phyloP scores from a whole-genome alignment of 1,140 invertebrate genomes.

The Drosophila punjabiensis region DNA sequence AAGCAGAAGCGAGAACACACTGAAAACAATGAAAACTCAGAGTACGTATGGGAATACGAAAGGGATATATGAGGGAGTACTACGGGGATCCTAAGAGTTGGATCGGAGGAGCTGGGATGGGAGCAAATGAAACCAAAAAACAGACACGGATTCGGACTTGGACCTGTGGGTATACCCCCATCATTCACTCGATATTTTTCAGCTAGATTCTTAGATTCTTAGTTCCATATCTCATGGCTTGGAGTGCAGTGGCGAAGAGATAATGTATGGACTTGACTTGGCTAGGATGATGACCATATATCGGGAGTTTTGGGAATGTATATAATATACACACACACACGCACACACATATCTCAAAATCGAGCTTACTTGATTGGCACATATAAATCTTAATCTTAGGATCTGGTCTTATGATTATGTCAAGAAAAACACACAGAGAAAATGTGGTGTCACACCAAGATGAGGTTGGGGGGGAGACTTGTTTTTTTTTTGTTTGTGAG shows the following conservation, averaged over 20 bases:
- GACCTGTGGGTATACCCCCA: background rate
- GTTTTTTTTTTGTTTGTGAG: background rate
- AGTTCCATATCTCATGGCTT: background rate
- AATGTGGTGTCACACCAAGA: constrained; percentile 11
- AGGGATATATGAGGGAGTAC: background rate
- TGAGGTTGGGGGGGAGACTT: background rate
- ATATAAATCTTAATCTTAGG: constrained; percentile 10
- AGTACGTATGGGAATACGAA: background rate
- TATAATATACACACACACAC: constrained; percentile 1
- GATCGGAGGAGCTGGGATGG: background rate
- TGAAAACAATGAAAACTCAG: constrained; percentile 31
- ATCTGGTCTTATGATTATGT: constrained; percentile 1
- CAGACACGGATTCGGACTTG: background rate
- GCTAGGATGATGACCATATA: background rate
- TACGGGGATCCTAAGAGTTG: background rate
- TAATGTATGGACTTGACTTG: background rate
- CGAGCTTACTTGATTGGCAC: constrained; percentile 16
- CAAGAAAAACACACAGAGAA: constrained; percentile 15
- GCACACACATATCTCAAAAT: background rate
- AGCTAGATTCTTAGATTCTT: background rate
- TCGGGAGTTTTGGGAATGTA: background rate
- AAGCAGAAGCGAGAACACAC: constrained; percentile 42
- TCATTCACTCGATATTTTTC: constrained; percentile 1
- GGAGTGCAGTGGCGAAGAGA: no score
- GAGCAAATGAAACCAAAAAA: background rate